These are phyloP conservation scores for Telenomus remus DNA, from an alignment of 1,140 invertebrate genomes.

Conservation along the genomic window DNA sequence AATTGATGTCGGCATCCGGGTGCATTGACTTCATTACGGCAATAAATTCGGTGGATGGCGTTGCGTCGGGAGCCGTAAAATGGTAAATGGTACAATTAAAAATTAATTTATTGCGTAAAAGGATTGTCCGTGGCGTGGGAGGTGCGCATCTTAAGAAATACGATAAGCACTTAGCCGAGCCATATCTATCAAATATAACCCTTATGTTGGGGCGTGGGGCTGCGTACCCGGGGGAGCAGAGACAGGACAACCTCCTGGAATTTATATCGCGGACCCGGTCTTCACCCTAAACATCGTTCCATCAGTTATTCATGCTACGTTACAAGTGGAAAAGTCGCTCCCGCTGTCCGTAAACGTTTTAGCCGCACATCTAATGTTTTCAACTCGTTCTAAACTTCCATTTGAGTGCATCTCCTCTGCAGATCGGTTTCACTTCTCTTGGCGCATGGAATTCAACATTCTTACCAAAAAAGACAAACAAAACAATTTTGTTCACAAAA, in stretches of 20 bases:
- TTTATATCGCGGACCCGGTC: constrained; percentile 70
- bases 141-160: constrained; percentile 66
- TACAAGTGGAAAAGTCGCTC: constrained; percentile 71
- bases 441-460: too few relatives aligned
- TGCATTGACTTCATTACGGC: constrained; percentile 4
- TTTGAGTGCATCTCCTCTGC: constrained; percentile 10
- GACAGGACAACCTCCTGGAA: constrained; percentile 71
- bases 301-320: constrained; percentile 75
- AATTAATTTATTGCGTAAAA: constrained; percentile 47
- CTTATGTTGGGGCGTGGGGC: constrained; percentile 67
- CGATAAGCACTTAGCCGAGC: constrained; percentile 74
- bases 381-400: constrained; percentile 48
- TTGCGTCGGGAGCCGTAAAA: constrained; percentile 17
- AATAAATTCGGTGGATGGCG: constrained; percentile 35
- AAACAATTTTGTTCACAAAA: too few relatives aligned
- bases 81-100: constrained; percentile 42
- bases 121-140: constrained; percentile 26
- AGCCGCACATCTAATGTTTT: constrained; percentile 63
- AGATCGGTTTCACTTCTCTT: too few relatives aligned
- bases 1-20: too few relatives aligned
- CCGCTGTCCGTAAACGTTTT: constrained; percentile 71
- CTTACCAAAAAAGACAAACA: too few relatives aligned
- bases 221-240: constrained; percentile 63
- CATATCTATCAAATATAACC: constrained; percentile 75
- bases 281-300: constrained; percentile 63